Conservation (phyloP, 2,888 invertebrate species). For the Catotricha subobsoleta region DNA sequence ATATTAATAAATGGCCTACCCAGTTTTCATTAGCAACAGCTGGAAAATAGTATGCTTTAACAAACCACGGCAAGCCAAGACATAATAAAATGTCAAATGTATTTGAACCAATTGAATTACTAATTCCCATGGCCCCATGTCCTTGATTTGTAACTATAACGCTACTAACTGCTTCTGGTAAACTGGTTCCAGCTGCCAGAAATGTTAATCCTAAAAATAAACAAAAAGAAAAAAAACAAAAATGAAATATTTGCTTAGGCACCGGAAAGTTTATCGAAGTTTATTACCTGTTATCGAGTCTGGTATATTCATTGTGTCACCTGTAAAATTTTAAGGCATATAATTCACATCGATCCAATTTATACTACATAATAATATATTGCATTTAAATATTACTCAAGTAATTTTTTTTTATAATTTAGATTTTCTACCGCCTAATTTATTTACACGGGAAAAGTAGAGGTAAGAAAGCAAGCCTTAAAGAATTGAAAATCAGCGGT, state of each 20-base stretch:
- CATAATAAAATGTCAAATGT: slow-evolving; percentile 65
- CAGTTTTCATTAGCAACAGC: slow-evolving; percentile 36
- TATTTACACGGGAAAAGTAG: too few relatives aligned
- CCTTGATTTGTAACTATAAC: slow-evolving; percentile 69
- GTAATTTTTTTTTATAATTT: too few relatives aligned
- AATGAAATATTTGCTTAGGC: too few relatives aligned
- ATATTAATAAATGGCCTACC: slow-evolving; percentile 20
- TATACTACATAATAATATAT: too few relatives aligned
- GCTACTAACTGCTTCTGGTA: slow-evolving; percentile 75
- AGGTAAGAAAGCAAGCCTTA: too few relatives aligned
- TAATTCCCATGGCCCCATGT: slow-evolving; percentile 40
- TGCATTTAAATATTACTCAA: too few relatives aligned
- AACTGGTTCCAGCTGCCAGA: slow-evolving; percentile 67
- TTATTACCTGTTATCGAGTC: slow-evolving; percentile 76
- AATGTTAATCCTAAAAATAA: slow-evolving; percentile 73
- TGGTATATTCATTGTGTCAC: slow-evolving; percentile 59
- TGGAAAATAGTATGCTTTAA: slow-evolving; percentile 47
- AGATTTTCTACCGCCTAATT: too few relatives aligned
- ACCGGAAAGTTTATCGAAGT: too few relatives aligned
- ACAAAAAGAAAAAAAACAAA: too few relatives aligned
- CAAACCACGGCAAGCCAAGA: slow-evolving; percentile 59
- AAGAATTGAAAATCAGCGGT: too few relatives aligned
- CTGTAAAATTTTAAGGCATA: slow-evolving; percentile 32
- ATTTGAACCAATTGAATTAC: slow-evolving; percentile 66
- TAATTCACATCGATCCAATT: too few relatives aligned